Evolutionary conservation across 2,113 vertebrate species (phyloP).

Genomic region (Callaeas wilsoni): DNA sequence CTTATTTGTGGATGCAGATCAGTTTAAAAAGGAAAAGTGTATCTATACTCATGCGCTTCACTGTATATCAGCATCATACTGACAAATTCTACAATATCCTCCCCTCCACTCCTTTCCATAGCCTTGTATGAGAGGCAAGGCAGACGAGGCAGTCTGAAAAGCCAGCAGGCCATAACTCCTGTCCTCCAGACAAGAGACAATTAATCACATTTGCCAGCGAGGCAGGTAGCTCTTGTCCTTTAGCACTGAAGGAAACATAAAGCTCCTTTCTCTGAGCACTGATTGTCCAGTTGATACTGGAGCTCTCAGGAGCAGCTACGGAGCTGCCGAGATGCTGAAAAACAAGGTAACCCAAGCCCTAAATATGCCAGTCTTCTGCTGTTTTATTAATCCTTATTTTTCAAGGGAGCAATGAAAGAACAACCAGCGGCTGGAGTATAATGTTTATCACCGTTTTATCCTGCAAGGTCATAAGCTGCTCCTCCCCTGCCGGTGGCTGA

Average conservation of each 20-base stretch:
- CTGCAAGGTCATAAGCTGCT: background rate
- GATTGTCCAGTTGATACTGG: background rate
- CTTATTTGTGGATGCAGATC: background rate
- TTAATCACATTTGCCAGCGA: slow-evolving; percentile 28
- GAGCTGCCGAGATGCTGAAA: background rate
- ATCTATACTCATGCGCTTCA: background rate
- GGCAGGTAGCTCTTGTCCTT: slow-evolving; percentile 49
- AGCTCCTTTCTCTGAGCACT: background rate
- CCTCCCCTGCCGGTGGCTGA: background rate
- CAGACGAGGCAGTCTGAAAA: slow-evolving; percentile 21
- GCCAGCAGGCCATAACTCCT: slow-evolving; percentile 41
- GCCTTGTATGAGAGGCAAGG: background rate
- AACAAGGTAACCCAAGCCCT: background rate
- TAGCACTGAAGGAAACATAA: slow-evolving; percentile 9
- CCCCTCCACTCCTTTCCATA: background rate
- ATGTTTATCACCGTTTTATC: background rate
- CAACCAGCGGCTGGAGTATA: background rate
- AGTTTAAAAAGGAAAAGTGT: background rate
- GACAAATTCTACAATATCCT: background rate
- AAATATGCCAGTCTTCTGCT: background rate
- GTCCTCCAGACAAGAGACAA: background rate
- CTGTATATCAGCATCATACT: background rate
- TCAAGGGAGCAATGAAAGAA: background rate
- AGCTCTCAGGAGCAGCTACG: background rate
- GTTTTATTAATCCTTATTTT: background rate